phyloP scores from a whole-genome alignment of 1,140 invertebrate species.

The Cephus cinctus region DNA sequence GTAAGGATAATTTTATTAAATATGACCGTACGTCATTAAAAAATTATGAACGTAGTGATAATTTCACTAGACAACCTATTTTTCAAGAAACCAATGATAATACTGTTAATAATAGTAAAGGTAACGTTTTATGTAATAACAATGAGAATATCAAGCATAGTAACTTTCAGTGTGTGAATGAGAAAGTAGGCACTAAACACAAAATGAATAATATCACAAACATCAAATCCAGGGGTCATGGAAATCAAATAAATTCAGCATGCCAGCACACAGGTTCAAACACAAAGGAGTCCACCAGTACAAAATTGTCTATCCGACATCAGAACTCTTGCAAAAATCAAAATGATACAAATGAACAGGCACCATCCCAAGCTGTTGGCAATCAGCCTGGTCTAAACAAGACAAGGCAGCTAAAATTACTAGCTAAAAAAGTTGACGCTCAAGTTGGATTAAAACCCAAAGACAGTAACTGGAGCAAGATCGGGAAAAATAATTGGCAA shows the following conservation, averaged over 20 bases:
- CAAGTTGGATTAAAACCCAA: conserved; percentile 12
- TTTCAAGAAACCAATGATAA: conserved; percentile 22
- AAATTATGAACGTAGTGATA: conserved; percentile 16
- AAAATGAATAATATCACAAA: too few relatives aligned
- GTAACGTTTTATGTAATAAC: conserved; percentile 14
- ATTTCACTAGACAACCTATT: conserved; percentile 9
- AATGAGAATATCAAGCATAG: conserved; percentile 17
- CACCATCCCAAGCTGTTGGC: too few relatives aligned
- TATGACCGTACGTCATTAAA: conserved; percentile 7
- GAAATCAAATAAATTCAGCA: too few relatives aligned
- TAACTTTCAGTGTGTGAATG: conserved; percentile 14
- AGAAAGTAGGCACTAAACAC: conserved; percentile 16
- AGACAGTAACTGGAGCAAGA: conserved; percentile 19
- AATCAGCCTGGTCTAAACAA: too few relatives aligned
- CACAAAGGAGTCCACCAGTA: too few relatives aligned
- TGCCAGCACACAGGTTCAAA: too few relatives aligned
- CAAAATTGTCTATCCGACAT: too few relatives aligned
- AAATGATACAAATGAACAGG: too few relatives aligned
- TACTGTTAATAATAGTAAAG: conserved; percentile 11
- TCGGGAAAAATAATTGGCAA: conserved; percentile 12
- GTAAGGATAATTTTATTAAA: neutral
- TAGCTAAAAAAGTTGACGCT: conserved; percentile 19
- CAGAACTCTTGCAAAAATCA: too few relatives aligned
- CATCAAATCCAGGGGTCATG: too few relatives aligned
- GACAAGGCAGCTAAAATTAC: too few relatives aligned